Conservation (phyloP, 2,113 vertebrate genomes). For the Thamnaconus septentrionalis region DNA sequence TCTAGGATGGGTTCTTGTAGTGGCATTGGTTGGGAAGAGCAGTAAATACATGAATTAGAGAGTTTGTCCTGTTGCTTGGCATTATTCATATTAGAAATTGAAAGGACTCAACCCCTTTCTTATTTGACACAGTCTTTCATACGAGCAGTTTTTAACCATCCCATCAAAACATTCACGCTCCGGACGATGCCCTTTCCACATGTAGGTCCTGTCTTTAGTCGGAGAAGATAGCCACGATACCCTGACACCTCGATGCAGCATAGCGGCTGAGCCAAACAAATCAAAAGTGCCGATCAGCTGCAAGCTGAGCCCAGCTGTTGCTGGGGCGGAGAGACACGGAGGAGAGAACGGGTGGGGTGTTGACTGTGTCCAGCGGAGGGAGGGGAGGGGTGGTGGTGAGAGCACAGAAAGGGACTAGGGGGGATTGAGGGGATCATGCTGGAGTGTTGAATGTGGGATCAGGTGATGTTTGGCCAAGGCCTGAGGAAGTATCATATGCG, state of each 20-base stretch:
- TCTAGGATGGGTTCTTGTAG: no score
- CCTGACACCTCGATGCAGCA: slow-evolving; percentile 22
- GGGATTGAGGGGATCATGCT: slow-evolving; percentile 55
- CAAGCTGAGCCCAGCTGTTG: slow-evolving; percentile 72
- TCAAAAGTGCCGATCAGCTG: slow-evolving; percentile 66
- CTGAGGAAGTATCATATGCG: slow-evolving; percentile 78
- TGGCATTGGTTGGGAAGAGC: no score
- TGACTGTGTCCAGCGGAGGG: slow-evolving; percentile 38
- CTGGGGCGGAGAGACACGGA: slow-evolving; percentile 32
- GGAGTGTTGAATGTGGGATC: slow-evolving; percentile 62
- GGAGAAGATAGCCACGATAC: slow-evolving; percentile 9
- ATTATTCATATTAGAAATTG: no score
- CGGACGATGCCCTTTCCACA: no score
- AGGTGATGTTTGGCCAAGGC: slow-evolving; percentile 70
- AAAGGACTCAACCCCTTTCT: no score
- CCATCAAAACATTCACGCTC: no score
- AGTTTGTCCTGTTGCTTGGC: no score
- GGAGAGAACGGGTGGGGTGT: slow-evolving; percentile 29
- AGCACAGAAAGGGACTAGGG: slow-evolving; percentile 43
- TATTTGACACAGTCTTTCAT: no score
- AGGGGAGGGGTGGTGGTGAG: slow-evolving; percentile 14
- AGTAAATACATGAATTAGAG: no score
- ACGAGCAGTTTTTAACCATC: no score
- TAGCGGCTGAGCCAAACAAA: slow-evolving; percentile 43
- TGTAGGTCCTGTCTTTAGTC: not conserved